These are phyloP conservation scores for Acronicta leporina DNA, from an alignment of 2,888 invertebrate species.

Conservation along the genomic window DNA sequence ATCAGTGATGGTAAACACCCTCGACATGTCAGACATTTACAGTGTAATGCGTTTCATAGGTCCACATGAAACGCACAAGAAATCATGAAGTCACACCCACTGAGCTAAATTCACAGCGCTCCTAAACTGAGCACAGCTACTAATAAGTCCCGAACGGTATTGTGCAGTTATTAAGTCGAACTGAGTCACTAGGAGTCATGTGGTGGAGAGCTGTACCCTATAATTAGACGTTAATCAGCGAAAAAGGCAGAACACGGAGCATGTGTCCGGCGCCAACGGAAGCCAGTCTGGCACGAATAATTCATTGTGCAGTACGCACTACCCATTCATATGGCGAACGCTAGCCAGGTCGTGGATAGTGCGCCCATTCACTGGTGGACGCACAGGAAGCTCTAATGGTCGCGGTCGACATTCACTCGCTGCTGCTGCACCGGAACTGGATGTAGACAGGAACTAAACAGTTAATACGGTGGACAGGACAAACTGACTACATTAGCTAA, in stretches of 20 bases:
- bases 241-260: conserved; percentile 81
- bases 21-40: conserved; percentile 26
- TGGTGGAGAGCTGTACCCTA: conserved; percentile 80
- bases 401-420: conserved; percentile 66
- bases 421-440: conserved; percentile 79
- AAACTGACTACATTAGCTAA: conserved; percentile 48
- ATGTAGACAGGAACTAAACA: conserved; percentile 79
- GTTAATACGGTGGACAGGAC: conserved; percentile 68
- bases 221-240: conserved; percentile 87
- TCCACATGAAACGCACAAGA: no score
- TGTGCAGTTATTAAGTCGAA: conserved; percentile 71
- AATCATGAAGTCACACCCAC: conserved; percentile 62
- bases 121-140: conserved; percentile 65
- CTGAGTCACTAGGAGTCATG: conserved; percentile 83
- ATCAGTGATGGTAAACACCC: conserved; percentile 38
- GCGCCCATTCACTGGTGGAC: conserved; percentile 73
- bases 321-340: conserved; percentile 77
- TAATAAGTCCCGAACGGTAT: conserved; percentile 72
- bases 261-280: conserved; percentile 84
- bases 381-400: conserved; percentile 83
- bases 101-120: conserved; percentile 59
- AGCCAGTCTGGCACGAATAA: conserved; percentile 83
- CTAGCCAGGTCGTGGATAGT: conserved; percentile 69
- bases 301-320: conserved; percentile 78
- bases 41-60: conserved; percentile 32